Evolutionary conservation across 2,113 vertebrate genomes (phyloP), one percentile per base, ranked within the genome.

Genomic region (Archocentrus centrarchus): DNA sequence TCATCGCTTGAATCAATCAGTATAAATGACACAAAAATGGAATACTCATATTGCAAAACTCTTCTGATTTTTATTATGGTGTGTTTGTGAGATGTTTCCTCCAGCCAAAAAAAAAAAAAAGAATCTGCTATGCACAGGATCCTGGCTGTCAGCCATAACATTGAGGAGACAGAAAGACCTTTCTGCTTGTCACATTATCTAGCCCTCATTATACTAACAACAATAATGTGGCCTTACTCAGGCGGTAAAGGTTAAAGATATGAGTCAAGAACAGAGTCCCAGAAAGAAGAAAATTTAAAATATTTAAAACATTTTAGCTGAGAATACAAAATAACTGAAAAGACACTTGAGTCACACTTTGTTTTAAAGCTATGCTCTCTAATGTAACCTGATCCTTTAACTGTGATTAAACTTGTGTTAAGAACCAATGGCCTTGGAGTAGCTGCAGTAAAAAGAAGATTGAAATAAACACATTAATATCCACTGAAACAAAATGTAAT

Each of bases 141-240:
- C 66, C 39, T 70, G 80, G n/a, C 22, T 39, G 41, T 73, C 32
- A 77, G 70, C 39, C 68, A 39, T 57, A 44, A 59, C 66, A 82
- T 7, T 77, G 59, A 55, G 62, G 63, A 11, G 59, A 82, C 50
- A 62, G 58, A 87, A 79, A 83, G 81, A 81, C 83, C 37, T 78
- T 58, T 47, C 76, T 58, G 76, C 62, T 81, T 9, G 13, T 60
- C 53, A 82, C 61, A 73, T 68, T 77, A 57, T 55, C 66, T 1
- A 8, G 60, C n/a, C 39, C n/a, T 70, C 47, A n/a, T 47, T 61
- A 70, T 59, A 60, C 47, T 55, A 55, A n/a, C 44, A 73, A 73
- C 68, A 73, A n/a, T 55, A 85, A 70, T 47, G 47, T 35, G 60
- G 81, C 61, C 58, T 82, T 32, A 20, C 44, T 62, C 6, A 5